A percentile compares a stretch with the other conserved stretches of the same genome.
These are phyloP conservation scores for Gnatocerus cornutus DNA, from an alignment of 2,888 invertebrate genomes.

Conservation along the genomic window DNA sequence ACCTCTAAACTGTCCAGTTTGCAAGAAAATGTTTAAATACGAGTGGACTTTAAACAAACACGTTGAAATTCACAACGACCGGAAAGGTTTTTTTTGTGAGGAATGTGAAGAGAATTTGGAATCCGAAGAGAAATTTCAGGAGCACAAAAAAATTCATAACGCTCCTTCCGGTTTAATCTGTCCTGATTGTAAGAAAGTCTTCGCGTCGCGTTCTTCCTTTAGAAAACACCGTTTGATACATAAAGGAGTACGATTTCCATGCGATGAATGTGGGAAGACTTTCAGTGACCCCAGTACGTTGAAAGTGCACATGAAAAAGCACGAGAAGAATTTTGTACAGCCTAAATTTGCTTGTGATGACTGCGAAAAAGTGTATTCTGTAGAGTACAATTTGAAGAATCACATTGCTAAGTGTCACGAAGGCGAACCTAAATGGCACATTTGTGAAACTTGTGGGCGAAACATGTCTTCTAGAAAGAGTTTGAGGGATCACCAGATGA, in stretches of 20 bases:
- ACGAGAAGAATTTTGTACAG: slow-evolving; percentile 26
- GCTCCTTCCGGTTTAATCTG: slow-evolving; percentile 17
- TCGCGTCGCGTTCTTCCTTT: slow-evolving; percentile 22
- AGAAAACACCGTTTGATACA: slow-evolving; percentile 24
- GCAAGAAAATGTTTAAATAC: slow-evolving; percentile 20
- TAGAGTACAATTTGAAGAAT: slow-evolving; percentile 50
- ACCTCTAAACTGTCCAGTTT: slow-evolving; percentile 17
- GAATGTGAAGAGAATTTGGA: slow-evolving; percentile 73
- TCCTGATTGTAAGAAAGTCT: slow-evolving; percentile 23
- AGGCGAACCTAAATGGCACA: background rate
- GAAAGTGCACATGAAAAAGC: slow-evolving; percentile 50
- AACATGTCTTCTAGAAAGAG: slow-evolving; percentile 1
- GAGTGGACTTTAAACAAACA: slow-evolving; percentile 36
- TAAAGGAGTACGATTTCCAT: slow-evolving; percentile 15
- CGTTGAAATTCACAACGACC: slow-evolving; percentile 53
- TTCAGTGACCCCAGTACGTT: slow-evolving; percentile 57
- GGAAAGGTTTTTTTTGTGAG: slow-evolving; percentile 69
- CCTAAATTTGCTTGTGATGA: slow-evolving; percentile 52
- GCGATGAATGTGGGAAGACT: slow-evolving; percentile 15
- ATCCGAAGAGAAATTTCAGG: slow-evolving; percentile 67
- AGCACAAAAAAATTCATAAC: slow-evolving; percentile 54
- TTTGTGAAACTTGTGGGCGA: slow-evolving; percentile 33
- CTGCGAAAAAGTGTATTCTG: slow-evolving; percentile 59
- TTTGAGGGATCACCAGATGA: slow-evolving; percentile 24
- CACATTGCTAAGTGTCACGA: slow-evolving; percentile 5